Evolutionary conservation across 1,140 invertebrate genomes (phyloP), one percentile per base, ranked within the genome.

Genomic region (Euura saliciscinereae): DNA sequence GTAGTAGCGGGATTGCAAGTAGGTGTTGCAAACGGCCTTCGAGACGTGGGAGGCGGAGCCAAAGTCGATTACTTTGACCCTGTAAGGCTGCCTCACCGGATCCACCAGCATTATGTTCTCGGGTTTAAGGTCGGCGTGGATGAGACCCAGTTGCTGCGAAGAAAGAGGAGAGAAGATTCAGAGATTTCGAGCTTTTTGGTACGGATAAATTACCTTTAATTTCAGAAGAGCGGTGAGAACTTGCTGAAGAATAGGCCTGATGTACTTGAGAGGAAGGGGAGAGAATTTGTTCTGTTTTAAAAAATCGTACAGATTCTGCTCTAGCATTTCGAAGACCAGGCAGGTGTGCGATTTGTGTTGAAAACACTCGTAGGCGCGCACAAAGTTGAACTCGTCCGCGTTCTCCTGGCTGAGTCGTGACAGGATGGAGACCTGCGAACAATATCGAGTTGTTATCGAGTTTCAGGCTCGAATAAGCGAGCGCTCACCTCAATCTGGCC

Each of bases 91-190:
- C 74, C 98, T 92, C 44, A 94, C 93, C 45, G 98, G 99, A 89
- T 99, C 98, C 70, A 99, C 97, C 80, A 99, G 88, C 98, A 99
- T 99, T 80, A 99, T 99, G 87, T 99, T 99, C 89, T 99, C 99
- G 7, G 99, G 99, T 88, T 99, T 99, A 76, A 99, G 89, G 88
- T 99, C 99, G 70, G 98, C 99, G 89, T 99, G 99, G 84, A 99
- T 99, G 78, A 99, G 90, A 73, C 98, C 98, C 80, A 99, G 90
- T 94, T 99, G 97, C 94, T 97, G 89, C 6, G 2, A 71, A 66
- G 8, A 28, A 28, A 66, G 28, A 67, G 42, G 67, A 73, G 69
- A 59, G 66, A 42, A 69, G 44, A 69, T 1, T 42, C 7, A 3
- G 7, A 43, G 4, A 72, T 51, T 43, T 69, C 10, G 6, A 59